Evolutionary conservation across 2,797 vertebrate species (phyloP), one percentile per base, ranked within the genome.

Genomic region (Catostomus latipinnis): DNA sequence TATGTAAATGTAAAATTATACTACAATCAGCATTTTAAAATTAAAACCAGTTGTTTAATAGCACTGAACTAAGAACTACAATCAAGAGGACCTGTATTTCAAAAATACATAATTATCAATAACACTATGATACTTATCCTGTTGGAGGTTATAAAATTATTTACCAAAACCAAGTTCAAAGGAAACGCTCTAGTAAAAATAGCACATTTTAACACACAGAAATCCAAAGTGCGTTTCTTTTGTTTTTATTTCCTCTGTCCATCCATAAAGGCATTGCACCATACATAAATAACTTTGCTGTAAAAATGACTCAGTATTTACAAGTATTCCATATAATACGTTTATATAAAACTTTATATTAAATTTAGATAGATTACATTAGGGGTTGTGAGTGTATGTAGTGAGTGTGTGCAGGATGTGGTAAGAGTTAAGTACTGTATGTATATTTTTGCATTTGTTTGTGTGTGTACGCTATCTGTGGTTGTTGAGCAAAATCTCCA

Each of bases 281-380:
- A 93, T 97, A 99, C 96, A 99, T 99, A 99, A 99, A 99, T 99
- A 99, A 97, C 97, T 95, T 97, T 96, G 96, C 95, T 95, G 96
- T 98, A 99, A 98, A 98, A 99, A 99, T 95, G 96, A 98, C 96
- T 98, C 95, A 95, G 91, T 99, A 98, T 98, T 98, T 99, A 99
- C 98, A 99, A 94, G 96, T 97, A 96, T 97, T 98, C 43, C 95
- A 97, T 97, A 98, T 97, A 98, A 98, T 97, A 98, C 97, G 98
- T 81, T 84, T 87, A 87, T 87, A 87, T 95, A 96, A 96, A 96
- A 95, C 91, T 95, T 96, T 96, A 96, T 98, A 98, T 98, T 99
- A 99, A 99, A 99, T 98, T 96, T 98, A 96, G 96, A 96, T 96
- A 96, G 96, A 95, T 96, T 96, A 96, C 95, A 97, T 96, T 94